Conservation (phyloP, 2,888 invertebrate genomes). For the Ectropis crepuscularia region DNA sequence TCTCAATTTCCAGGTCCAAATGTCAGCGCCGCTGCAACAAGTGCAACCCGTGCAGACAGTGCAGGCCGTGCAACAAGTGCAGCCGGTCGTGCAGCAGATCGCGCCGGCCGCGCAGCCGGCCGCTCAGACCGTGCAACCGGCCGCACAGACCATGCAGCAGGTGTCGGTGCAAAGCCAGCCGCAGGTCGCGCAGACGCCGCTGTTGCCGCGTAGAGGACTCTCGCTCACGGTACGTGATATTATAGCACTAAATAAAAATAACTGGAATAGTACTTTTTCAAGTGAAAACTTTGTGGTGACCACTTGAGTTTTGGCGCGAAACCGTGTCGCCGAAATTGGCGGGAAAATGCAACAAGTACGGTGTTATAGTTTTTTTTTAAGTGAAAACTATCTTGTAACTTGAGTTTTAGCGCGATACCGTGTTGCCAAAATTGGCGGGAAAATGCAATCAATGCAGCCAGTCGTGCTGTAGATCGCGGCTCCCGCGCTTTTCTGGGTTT, state of each 20-base stretch:
- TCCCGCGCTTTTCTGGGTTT: too few species aligned
- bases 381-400: too few species aligned
- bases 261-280: neutral
- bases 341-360: too few species aligned
- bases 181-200: constrained; percentile 63
- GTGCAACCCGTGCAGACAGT: constrained; percentile 32
- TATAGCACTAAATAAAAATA: too few species aligned
- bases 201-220: constrained; percentile 86
- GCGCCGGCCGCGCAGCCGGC: constrained; percentile 56
- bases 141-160: constrained; percentile 64
- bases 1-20: constrained; percentile 48
- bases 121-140: constrained; percentile 33
- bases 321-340: too few species aligned
- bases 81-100: constrained; percentile 55
- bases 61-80: constrained; percentile 24
- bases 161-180: constrained; percentile 44
- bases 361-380: too few species aligned
- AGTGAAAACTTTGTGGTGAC: neutral
- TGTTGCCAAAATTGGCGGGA: too few species aligned
- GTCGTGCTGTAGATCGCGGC: too few species aligned
- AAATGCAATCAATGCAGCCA: too few species aligned
- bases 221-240: constrained; percentile 87
- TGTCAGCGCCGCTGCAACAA: constrained; percentile 47
- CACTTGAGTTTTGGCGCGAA: neutral
- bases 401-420: too few species aligned